Base-by-base conservation (phyloP, 2,113 vertebrate genomes). In the Gobius niger region DNA sequence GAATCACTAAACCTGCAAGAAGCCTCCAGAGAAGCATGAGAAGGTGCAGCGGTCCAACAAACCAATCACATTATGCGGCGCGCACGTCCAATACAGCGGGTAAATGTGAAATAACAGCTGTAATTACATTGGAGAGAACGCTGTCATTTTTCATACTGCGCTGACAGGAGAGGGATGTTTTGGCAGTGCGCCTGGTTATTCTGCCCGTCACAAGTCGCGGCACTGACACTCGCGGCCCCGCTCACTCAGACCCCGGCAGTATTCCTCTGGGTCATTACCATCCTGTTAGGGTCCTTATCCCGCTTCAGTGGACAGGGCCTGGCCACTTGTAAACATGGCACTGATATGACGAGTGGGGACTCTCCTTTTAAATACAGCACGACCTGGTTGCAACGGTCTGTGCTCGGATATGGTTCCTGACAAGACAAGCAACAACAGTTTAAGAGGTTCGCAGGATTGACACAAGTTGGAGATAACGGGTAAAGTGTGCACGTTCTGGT, bases 241-340 rank as follows among this genome's bases (percentile, higher is more conserved):
- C 72, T 61, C 13, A 44, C 54, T 57, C 11, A 81, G 75, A 67
- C 72, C 73, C 65, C 64, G 69, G 51, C 67, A 70, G 0, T 54
- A 68, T 71, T 81, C 75, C 79, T 80, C 56, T 16, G 75, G 79
- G 73, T 78, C 82, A 69, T 85, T 73, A 84, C 79, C 81, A 85
- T 76, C 65, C 70, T 42, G 84, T 87, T 84, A 82, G 80, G 75
- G 86, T 34, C 78, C 82, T 89, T 81, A 64, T 62, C 72, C 68
- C 18, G 69, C 70, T 78, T 53, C 63, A 44, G 71, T 65, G 65
- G 51, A 54, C 72, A 47, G 76, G 46, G 70, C 24, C 7, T 50
- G 57, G 64, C 70, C 19, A 61, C 54, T 24, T 63, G 71, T 68
- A 68, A 82, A 81, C 69, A 73, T 9, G 62, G 71, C 15, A 12